These are phyloP conservation scores for Threskiornis aethiopicus DNA, from an alignment of 2,797 vertebrate genomes.

Conservation along the genomic window DNA sequence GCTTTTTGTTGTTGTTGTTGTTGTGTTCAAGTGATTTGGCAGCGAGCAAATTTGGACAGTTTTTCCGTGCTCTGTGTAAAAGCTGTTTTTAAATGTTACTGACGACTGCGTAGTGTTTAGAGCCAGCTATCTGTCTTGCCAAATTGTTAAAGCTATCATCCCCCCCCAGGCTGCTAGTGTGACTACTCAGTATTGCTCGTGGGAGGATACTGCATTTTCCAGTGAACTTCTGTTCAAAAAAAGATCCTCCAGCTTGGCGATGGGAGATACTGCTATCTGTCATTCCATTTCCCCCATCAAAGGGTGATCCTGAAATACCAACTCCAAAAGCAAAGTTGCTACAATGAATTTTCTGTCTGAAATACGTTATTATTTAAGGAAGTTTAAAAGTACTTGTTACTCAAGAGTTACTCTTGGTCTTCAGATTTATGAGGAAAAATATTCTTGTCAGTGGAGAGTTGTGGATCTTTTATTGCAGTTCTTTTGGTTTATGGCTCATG, in stretches of 20 bases:
- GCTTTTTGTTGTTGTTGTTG: neutral
- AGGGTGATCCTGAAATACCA: neutral
- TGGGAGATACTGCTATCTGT: neutral
- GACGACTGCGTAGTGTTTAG: neutral
- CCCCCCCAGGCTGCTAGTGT: neutral
- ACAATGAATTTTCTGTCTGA: neutral
- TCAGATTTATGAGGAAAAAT: neutral
- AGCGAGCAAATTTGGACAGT: neutral
- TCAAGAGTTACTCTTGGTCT: neutral
- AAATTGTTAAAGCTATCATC: neutral
- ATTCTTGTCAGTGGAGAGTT: neutral
- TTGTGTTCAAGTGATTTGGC: conserved; percentile 5
- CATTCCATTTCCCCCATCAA: neutral
- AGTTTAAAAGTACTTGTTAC: neutral
- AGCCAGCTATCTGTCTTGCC: conserved; percentile 10
- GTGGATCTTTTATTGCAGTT: neutral
- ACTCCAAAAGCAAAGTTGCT: neutral
- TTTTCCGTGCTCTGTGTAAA: neutral
- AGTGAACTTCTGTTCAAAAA: neutral
- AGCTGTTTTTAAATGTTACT: conserved; percentile 22
- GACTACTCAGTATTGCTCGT: neutral
- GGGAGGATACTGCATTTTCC: neutral
- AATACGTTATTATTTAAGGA: neutral
- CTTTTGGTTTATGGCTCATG: neutral
- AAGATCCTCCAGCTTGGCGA: neutral